A percentile compares a stretch with the other conserved stretches of the same genome.
Evolutionary conservation across 2,113 vertebrate species (phyloP).

Genomic region (Origma solitaria): DNA sequence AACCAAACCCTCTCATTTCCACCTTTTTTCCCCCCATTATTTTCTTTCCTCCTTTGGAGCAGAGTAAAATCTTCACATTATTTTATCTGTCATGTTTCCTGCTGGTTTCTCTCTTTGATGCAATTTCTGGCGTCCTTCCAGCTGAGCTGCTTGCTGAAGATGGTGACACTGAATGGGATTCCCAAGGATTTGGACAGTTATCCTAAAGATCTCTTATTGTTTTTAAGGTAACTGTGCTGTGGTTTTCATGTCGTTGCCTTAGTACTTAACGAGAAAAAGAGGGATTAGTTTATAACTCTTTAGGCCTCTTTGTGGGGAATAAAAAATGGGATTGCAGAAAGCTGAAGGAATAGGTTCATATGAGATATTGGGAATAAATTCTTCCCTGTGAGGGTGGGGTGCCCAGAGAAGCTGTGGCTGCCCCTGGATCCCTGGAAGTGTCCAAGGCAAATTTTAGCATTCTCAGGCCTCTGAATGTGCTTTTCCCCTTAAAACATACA

Average conservation of each 20-base stretch:
- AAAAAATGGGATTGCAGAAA: background rate
- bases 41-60: background rate
- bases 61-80: background rate
- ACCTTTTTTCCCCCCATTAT: too few relatives aligned
- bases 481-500: background rate
- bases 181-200: constrained; percentile 39
- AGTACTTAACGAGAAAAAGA: background rate
- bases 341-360: background rate
- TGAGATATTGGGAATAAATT: background rate
- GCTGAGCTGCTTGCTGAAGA: constrained; percentile 61
- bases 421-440: background rate
- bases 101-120: background rate
- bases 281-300: background rate
- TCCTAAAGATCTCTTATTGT: constrained; percentile 45
- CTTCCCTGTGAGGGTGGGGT: background rate
- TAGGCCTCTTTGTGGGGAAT: background rate
- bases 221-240: constrained; percentile 42
- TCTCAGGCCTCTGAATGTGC: background rate
- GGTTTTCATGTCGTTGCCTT: background rate
- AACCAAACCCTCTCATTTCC: background rate
- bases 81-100: background rate
- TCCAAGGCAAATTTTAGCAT: background rate
- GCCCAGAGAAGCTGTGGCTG: background rate
- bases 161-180: background rate
- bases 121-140: background rate